Evolutionary conservation across 2,113 vertebrate genomes (phyloP).

Genomic region (Hyperopisus bebe): DNA sequence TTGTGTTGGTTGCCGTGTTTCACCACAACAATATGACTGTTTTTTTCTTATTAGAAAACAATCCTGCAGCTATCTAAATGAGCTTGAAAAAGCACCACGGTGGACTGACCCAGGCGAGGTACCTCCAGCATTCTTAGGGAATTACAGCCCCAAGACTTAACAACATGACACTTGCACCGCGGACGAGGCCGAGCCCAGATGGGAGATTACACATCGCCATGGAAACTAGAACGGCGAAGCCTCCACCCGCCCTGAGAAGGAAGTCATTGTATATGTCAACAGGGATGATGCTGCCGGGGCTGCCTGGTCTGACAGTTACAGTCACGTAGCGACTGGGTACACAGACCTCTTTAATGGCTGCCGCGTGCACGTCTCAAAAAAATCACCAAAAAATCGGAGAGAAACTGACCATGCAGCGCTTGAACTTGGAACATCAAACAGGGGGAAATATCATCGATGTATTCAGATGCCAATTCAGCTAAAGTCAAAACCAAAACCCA

Average conservation of each 20-base stretch:
- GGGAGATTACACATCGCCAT: constrained; percentile 33
- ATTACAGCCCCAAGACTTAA: not conserved
- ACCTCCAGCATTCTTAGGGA: not conserved
- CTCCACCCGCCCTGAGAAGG: constrained; percentile 7
- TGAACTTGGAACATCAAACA: not conserved
- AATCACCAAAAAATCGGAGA: not conserved
- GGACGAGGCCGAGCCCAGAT: constrained; percentile 21
- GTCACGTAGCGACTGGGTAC: not conserved
- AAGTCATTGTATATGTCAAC: constrained; percentile 25
- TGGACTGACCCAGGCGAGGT: not conserved
- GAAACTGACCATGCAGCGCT: not conserved
- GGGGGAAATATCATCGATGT: not conserved
- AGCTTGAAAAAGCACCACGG: not conserved
- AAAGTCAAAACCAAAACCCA: not conserved
- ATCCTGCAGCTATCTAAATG: not conserved
- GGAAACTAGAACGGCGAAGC: constrained; percentile 28
- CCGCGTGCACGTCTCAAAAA: not conserved
- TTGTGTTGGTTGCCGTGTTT: not conserved
- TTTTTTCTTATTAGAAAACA: not conserved
- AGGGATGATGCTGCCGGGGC: not conserved
- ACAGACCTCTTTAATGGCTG: not conserved
- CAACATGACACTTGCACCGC: not conserved
- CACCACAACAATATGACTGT: not conserved
- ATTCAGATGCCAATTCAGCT: not conserved
- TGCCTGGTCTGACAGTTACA: not conserved